These are phyloP conservation scores for Apodemus agrarius DNA, from an alignment of 2,797 vertebrate species.

Conservation along the genomic window DNA sequence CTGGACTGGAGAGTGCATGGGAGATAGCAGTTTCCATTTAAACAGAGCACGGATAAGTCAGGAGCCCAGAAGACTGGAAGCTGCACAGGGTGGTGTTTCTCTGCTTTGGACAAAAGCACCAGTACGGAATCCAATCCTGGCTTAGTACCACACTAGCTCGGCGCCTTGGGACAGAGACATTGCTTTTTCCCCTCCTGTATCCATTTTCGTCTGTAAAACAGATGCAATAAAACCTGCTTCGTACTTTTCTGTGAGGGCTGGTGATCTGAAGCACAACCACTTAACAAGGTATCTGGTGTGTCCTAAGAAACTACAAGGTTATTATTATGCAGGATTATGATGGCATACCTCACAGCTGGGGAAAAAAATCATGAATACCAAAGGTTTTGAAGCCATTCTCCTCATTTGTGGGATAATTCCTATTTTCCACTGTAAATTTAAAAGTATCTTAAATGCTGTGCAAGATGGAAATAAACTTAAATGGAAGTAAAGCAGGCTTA, in stretches of 20 bases:
- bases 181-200: neutral
- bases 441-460: slow-evolving; percentile 55
- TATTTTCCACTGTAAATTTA: slow-evolving; percentile 67
- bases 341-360: slow-evolving; percentile 50
- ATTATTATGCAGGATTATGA: neutral
- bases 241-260: neutral
- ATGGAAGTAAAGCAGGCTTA: too few species aligned
- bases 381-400: slow-evolving; percentile 51
- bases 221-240: neutral
- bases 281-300: neutral
- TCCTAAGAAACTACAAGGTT: neutral
- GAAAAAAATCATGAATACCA: slow-evolving; percentile 36
- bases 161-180: neutral
- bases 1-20: neutral
- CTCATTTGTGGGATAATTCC: slow-evolving; percentile 32
- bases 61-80: neutral
- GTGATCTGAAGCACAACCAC: neutral
- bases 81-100: neutral
- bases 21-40: neutral
- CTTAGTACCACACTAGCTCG: neutral
- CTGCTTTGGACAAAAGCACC: neutral
- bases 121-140: neutral
- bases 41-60: neutral
- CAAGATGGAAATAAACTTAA: slow-evolving; percentile 44
- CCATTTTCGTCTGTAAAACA: slow-evolving; percentile 32